These are phyloP conservation scores for Drosophila mettleri DNA, from an alignment of 2,888 invertebrate genomes.

Conservation along the genomic window DNA sequence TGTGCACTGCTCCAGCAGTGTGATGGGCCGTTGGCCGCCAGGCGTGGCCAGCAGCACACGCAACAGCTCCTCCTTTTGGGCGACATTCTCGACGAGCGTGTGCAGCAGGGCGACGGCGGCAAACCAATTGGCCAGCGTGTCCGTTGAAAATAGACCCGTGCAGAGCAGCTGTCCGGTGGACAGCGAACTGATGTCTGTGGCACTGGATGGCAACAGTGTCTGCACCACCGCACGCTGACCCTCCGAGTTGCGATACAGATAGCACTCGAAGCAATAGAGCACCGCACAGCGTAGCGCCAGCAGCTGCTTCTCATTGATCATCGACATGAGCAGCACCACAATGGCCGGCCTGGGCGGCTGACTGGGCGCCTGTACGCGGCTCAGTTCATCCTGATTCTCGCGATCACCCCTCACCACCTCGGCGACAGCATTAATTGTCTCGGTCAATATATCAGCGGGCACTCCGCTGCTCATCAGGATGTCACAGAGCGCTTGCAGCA, in stretches of 20 bases:
- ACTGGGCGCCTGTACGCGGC: slow-evolving; percentile 95
- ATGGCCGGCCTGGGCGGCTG: slow-evolving; percentile 97
- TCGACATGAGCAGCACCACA: slow-evolving; percentile 97
- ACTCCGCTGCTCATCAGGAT: slow-evolving; percentile 98
- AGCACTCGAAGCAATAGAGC: slow-evolving; percentile 98
- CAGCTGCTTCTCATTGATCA: slow-evolving; percentile 99
- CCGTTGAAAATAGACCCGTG: slow-evolving; percentile 95
- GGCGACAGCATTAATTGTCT: slow-evolving; percentile 97
- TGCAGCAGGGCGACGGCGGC: slow-evolving; percentile 96
- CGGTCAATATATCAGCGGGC: slow-evolving; percentile 97
- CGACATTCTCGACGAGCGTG: slow-evolving; percentile 93
- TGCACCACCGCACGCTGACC: slow-evolving; percentile 95
- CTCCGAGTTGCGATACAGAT: slow-evolving; percentile 95
- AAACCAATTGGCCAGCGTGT: slow-evolving; percentile 97
- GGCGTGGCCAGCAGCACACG: slow-evolving; percentile 95
- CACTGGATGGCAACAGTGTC: slow-evolving; percentile 94
- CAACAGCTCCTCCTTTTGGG: slow-evolving; percentile 95
- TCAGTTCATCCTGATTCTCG: slow-evolving; percentile 96
- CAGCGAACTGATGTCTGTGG: slow-evolving; percentile 89
- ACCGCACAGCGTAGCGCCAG: slow-evolving; percentile 96
- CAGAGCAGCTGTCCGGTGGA: slow-evolving; percentile 96
- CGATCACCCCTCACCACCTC: slow-evolving; percentile 95
- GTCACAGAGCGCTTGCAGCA: slow-evolving; percentile 92
- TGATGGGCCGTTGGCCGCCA: slow-evolving; percentile 93
- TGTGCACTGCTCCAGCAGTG: slow-evolving; percentile 95